Evolutionary conservation across 2,888 invertebrate species (phyloP).

Genomic region (Agonopterix subpropinquella): DNA sequence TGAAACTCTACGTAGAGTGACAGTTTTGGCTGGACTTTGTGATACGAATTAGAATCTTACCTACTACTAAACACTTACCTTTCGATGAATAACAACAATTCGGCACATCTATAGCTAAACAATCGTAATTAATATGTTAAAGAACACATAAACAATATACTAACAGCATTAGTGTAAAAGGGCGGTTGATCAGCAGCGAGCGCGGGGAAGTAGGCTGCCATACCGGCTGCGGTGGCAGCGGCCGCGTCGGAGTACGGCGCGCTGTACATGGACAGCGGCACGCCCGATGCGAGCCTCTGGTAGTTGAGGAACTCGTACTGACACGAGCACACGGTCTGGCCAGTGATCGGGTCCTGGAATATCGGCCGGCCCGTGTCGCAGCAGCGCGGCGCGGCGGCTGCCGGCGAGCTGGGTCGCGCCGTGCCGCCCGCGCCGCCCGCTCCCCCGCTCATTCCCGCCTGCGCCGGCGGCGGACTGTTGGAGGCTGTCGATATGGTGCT

Average conservation of each 20-base stretch:
- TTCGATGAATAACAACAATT: no score
- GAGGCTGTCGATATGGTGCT: constrained; percentile 83
- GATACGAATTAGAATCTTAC: no score
- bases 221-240: constrained; percentile 81
- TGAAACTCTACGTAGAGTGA: no score
- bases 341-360: constrained; percentile 92
- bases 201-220: constrained; percentile 91
- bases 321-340: constrained; percentile 92
- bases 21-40: no score
- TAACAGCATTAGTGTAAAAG: constrained; percentile 90
- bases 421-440: constrained; percentile 69
- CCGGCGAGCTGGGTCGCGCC: constrained; percentile 69
- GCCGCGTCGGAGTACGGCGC: constrained; percentile 84
- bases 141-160: constrained; percentile 46
- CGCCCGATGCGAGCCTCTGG: constrained; percentile 84
- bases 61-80: no score
- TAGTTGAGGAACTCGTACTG: constrained; percentile 92
- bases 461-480: constrained; percentile 80
- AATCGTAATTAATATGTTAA: neutral
- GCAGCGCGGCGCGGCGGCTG: constrained; percentile 80
- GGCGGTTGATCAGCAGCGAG: constrained; percentile 90
- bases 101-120: neutral
- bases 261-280: constrained; percentile 88
- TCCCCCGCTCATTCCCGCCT: constrained; percentile 75
- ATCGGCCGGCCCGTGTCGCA: constrained; percentile 95